phyloP scores from a whole-genome alignment of 2,113 vertebrate species.

The Carlito syrichta region DNA sequence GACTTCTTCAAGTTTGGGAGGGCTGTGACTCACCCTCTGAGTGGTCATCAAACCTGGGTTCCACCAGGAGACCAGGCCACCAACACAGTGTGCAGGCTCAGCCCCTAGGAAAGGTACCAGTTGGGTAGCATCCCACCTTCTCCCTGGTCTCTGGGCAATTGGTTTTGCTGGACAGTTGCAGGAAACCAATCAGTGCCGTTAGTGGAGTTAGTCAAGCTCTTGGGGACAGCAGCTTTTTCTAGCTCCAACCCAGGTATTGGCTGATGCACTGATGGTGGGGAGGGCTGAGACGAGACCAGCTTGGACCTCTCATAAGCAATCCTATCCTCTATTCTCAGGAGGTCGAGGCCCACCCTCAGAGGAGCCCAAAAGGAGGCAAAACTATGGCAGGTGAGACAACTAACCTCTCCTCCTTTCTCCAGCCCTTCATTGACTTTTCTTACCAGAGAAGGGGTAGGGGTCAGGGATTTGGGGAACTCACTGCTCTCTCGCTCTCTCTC shows the following conservation, averaged over 20 bases:
- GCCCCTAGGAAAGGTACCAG: not conserved
- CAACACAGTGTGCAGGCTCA: not conserved
- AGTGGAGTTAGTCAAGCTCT: not conserved
- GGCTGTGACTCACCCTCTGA: not conserved
- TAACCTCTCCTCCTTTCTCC: not conserved
- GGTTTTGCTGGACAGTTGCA: too few relatives aligned
- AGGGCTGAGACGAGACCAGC: rapidly evolving
- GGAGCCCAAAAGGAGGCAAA: not conserved
- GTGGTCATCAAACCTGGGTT: not conserved
- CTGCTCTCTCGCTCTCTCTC: not conserved
- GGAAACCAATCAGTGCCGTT: not conserved
- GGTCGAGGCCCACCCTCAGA: not conserved
- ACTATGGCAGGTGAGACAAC: slow-evolving; percentile 62
- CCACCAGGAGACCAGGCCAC: not conserved
- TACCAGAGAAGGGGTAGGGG: rapidly evolving
- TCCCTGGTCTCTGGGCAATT: not conserved
- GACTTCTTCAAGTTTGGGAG: not conserved
- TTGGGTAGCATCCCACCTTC: not conserved
- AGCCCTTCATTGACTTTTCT: rapidly evolving
- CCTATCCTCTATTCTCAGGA: not conserved
- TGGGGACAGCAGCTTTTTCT: not conserved
- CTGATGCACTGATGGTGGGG: not conserved
- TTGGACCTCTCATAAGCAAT: not conserved
- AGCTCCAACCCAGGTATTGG: not conserved
- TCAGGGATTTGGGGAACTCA: too few relatives aligned